Evolutionary conservation across 2,113 vertebrate species (phyloP), one percentile per base, ranked within the genome.

Genomic region (Progne subis): DNA sequence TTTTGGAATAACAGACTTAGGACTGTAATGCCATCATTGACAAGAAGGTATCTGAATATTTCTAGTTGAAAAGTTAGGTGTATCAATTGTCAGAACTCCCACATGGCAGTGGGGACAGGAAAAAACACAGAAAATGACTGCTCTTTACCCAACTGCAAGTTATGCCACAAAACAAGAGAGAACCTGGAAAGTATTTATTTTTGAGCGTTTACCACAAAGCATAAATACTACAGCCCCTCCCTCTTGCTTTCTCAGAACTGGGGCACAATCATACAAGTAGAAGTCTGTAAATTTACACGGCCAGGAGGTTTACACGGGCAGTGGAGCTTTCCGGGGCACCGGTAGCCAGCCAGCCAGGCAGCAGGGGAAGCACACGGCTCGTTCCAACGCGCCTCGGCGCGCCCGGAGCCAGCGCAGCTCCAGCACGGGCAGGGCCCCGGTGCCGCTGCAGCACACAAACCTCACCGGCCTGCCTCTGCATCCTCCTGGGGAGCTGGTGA

Each of bases 341-440:
- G 92, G 91, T 59, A 71, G 88, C 86, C 83, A 84, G 88, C 86
- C 83, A 84, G 32, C 50, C 49, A 63, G 44, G 94, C 95, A 86
- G 85, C 71, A 60, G 87, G 82, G 87, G 32, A 82, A 85, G 74
- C 91, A 56, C 67, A 25, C 5, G 71, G 81, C 75, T 91, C 2
- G 1, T 20, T n/a, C 61, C 69, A 64, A 3, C 0, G 1, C 8
- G 31, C 76, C 59, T 25, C 70, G 18, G 82, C 0, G 21, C 1
- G 2, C 46, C 49, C 14, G 0, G 41, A 43, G 78, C 7, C 21
- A 49, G 79, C 1, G 0, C 67, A 28, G 91, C 72, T 63, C 76
- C 53, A 34, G 39, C 28, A 3, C 1, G 2, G 77, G 83, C 53
- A 77, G 64, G n/a, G 25, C 28, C 65, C 57, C 1, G 37, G 31